A percentile compares a stretch with the other conserved stretches of the same genome.
phyloP scores from a whole-genome alignment of 2,797 vertebrate genomes.

The Meriones psammophilus region DNA sequence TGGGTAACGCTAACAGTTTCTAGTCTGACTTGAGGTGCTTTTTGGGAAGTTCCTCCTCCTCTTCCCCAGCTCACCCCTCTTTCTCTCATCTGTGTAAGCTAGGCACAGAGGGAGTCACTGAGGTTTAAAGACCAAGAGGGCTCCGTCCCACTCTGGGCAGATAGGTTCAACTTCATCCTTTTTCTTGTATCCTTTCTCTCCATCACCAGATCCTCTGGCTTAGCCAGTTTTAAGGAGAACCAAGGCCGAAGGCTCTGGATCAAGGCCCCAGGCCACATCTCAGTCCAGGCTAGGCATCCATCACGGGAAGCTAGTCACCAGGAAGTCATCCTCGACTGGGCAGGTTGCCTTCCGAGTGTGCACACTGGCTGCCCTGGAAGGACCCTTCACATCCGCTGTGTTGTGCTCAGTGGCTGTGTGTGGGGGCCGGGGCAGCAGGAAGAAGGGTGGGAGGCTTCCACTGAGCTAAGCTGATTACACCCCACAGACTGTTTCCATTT shows the following conservation, averaged over 20 bases:
- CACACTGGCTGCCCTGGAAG: not conserved
- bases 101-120: not conserved
- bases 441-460: not conserved
- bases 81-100: not conserved
- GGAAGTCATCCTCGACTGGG: not conserved
- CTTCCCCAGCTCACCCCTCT: not conserved
- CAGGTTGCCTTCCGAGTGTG: not conserved
- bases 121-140: not conserved
- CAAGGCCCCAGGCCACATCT: not conserved
- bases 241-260: not conserved
- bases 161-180: not conserved
- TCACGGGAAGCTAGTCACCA: not conserved
- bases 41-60: not conserved
- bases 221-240: not conserved
- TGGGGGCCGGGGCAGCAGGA: not conserved
- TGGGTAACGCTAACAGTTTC: not conserved
- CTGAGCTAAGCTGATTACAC: not conserved
- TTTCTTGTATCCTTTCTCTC: not conserved
- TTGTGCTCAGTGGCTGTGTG: accelerated
- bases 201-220: not conserved
- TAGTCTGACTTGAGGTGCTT: not conserved
- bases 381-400: not conserved
- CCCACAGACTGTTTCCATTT: constrained; percentile 15
- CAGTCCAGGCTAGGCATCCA: not conserved
- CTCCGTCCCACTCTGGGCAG: not conserved